Conservation (phyloP, 2,113 vertebrate species). For the Apteryx mantelli region DNA sequence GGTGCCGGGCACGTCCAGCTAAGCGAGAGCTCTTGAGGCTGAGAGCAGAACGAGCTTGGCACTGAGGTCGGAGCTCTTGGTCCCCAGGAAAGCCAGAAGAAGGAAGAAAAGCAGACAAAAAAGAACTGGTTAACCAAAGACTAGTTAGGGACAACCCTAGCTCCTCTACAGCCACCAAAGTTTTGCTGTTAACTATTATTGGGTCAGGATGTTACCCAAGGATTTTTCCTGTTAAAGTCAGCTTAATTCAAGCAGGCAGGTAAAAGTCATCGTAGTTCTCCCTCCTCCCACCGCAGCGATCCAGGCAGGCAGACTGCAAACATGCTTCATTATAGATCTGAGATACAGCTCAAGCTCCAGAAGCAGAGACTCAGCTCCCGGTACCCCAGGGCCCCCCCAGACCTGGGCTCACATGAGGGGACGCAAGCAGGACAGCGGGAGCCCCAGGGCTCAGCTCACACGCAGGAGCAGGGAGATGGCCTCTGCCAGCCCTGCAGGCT, state of each 20-base stretch:
- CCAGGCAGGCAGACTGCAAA: background rate
- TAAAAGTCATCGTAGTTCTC: background rate
- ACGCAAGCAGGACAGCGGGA: background rate
- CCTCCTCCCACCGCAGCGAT: background rate
- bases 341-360: background rate
- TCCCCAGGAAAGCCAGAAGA: too few relatives aligned
- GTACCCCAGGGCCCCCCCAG: too few relatives aligned
- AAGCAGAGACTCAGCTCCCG: too few relatives aligned
- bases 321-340: fast-evolving
- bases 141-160: background rate
- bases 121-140: background rate
- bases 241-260: background rate
- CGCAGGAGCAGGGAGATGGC: background rate
- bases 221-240: background rate
- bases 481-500: too few relatives aligned
- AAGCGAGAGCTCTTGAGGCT: fast-evolving
- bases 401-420: background rate
- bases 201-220: background rate
- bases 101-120: too few relatives aligned
- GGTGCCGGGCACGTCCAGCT: background rate
- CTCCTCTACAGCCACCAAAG: background rate
- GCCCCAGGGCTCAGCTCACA: background rate
- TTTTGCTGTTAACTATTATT: background rate
- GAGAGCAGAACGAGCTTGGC: background rate
- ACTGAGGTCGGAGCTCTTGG: background rate